Conservation (phyloP, 2,797 vertebrate genomes). For the Hippocampus kuda region DNA sequence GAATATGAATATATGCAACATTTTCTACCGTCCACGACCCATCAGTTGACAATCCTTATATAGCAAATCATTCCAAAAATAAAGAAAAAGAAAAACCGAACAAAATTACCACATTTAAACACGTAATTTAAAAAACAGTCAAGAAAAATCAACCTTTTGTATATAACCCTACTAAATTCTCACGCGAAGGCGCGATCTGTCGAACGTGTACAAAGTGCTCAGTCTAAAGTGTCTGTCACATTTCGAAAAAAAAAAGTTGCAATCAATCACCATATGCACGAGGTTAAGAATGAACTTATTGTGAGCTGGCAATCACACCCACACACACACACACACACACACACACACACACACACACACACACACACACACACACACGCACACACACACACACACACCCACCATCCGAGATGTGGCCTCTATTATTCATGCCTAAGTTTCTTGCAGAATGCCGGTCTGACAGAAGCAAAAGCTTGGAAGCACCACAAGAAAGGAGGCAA, state of each 20-base stretch:
- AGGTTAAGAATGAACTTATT: background rate
- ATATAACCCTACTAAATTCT: background rate
- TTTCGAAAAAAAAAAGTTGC: constrained; percentile 32
- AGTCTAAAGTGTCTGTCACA: constrained; percentile 56
- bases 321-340: background rate
- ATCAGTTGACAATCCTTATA: background rate
- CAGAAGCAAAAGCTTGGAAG: constrained; percentile 50
- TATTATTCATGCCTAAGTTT: constrained; percentile 43
- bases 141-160: background rate
- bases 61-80: background rate
- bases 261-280: background rate
- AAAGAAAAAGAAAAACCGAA: too few species aligned
- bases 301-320: constrained; percentile 17
- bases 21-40: too few species aligned
- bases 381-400: constrained; percentile 18
- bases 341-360: too few species aligned
- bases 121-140: background rate
- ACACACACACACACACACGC: constrained; percentile 5
- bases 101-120: background rate
- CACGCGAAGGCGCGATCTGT: constrained; percentile 2
- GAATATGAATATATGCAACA: too few species aligned
- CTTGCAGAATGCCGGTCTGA: constrained; percentile 35
- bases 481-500: constrained; percentile 53
- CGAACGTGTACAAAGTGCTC: constrained; percentile 55
- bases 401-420: constrained; percentile 20